Conservation (phyloP, 2,797 vertebrate genomes). For the Podarcis lilfordi region DNA sequence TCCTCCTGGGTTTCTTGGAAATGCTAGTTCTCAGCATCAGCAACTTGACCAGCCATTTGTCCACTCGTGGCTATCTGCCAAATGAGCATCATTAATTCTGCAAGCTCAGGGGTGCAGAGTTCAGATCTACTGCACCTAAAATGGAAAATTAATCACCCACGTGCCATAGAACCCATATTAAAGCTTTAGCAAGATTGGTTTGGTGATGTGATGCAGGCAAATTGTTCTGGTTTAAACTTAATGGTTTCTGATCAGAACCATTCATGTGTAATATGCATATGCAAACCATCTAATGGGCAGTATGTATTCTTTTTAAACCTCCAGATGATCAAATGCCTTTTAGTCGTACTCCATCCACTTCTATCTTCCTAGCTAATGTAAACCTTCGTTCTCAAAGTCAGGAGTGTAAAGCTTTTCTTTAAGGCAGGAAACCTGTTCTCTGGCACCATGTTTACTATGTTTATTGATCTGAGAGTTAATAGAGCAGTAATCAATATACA, state of each 20-base stretch:
- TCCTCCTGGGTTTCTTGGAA: background rate
- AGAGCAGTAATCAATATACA: conserved; percentile 52
- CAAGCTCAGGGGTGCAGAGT: background rate
- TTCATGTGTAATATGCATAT: background rate
- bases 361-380: conserved; percentile 45
- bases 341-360: conserved; percentile 35
- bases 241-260: background rate
- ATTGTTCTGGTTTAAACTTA: background rate
- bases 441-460: conserved; percentile 51
- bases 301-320: conserved; percentile 16
- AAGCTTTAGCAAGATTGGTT: background rate
- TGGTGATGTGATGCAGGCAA: background rate
- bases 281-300: background rate
- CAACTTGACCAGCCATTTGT: background rate
- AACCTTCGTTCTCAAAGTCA: conserved; percentile 33
- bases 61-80: background rate
- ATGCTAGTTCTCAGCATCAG: background rate
- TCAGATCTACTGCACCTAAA: background rate
- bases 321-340: conserved; percentile 48
- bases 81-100: background rate
- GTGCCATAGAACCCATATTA: background rate
- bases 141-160: background rate
- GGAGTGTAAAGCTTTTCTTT: conserved; percentile 45
- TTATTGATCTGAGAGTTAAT: conserved; percentile 58
- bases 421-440: conserved; percentile 54